Conservation (phyloP, 2,113 vertebrate genomes). For the Tupaia chinensis region DNA sequence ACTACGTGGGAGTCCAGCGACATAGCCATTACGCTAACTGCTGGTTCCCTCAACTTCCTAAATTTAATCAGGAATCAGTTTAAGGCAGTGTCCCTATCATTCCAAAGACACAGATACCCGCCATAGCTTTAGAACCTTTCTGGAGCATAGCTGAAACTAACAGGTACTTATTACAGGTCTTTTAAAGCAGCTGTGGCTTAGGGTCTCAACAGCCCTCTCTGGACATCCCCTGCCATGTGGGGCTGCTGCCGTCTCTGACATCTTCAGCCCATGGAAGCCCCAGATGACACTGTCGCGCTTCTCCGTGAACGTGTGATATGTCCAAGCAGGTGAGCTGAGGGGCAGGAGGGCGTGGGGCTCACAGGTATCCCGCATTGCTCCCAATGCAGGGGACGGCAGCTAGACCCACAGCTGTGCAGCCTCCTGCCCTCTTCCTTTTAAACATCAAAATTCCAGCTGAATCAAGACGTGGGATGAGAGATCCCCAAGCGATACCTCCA, state of each 20-base stretch:
- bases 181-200: constrained; percentile 18
- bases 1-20: too few species aligned
- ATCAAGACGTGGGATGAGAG: neutral
- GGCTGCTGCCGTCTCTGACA: neutral
- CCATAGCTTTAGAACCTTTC: neutral
- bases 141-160: neutral
- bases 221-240: neutral
- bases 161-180: neutral
- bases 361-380: neutral
- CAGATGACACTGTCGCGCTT: neutral
- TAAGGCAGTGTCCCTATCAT: neutral
- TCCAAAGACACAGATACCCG: neutral
- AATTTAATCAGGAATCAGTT: constrained; percentile 17
- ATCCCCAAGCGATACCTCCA: neutral
- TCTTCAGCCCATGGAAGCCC: neutral
- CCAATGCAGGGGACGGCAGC: neutral
- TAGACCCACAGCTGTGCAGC: neutral
- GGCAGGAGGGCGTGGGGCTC: neutral
- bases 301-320: neutral
- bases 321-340: neutral
- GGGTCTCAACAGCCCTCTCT: neutral
- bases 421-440: neutral
- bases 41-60: constrained; percentile 29
- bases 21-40: too few species aligned
- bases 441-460: neutral